Evolutionary conservation across 2,888 invertebrate genomes (phyloP).

Genomic region (Athalia circularis): DNA sequence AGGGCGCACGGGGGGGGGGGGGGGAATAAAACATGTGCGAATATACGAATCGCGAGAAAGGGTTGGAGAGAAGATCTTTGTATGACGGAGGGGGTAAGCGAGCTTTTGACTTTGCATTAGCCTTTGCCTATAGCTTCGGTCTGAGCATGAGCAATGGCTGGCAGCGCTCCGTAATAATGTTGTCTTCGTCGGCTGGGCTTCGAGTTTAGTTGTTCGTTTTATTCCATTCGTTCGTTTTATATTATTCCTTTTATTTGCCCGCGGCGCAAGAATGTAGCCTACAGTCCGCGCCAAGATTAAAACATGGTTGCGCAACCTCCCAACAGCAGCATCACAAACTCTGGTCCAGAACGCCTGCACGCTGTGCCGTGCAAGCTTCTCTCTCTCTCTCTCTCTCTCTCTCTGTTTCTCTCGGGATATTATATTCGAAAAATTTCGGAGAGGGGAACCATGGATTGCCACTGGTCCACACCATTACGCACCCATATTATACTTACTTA

Average conservation of each 20-base stretch:
- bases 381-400: no score
- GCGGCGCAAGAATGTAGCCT: constrained; percentile 73
- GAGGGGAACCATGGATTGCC: constrained; percentile 16
- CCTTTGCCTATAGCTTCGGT: constrained; percentile 48
- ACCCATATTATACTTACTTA: constrained; percentile 1
- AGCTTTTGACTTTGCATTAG: not conserved
- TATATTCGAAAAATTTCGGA: constrained; percentile 8
- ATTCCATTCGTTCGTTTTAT: constrained; percentile 37
- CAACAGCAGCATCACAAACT: constrained; percentile 1
- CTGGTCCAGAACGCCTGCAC: not conserved
- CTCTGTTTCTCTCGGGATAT: no score
- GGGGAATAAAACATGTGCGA: constrained; percentile 57
- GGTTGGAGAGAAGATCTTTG: not conserved
- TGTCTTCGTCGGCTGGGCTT: constrained; percentile 70
- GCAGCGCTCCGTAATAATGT: constrained; percentile 72
- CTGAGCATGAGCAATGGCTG: constrained; percentile 73
- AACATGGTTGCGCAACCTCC: constrained; percentile 67
- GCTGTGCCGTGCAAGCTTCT: not conserved
- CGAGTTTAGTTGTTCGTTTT: constrained; percentile 34
- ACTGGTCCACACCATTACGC: constrained; percentile 32
- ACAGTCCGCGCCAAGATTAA: constrained; percentile 73
- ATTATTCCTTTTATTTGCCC: constrained; percentile 68
- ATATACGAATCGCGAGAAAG: constrained; percentile 24
- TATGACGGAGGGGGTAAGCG: constrained; percentile 23
- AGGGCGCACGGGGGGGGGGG: no score